Evolutionary conservation across 2,888 invertebrate species (phyloP), one percentile per base, ranked within the genome.

Genomic region (Ferrisia virgata): DNA sequence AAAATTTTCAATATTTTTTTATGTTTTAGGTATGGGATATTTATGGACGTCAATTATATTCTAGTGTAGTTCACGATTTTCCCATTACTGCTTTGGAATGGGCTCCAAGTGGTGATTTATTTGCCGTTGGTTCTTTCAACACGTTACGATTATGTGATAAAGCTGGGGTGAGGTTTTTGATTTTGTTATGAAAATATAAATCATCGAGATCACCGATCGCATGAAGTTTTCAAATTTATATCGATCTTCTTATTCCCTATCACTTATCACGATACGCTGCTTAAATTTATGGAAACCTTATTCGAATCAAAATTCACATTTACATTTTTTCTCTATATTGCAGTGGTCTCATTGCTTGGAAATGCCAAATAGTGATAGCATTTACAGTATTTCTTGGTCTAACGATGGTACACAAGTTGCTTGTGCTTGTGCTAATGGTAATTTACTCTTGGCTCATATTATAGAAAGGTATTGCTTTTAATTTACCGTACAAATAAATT

Each of bases 261-360:
- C n/a, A n/a, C n/a, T n/a, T n/a, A n/a, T n/a, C n/a, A n/a, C n/a
- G n/a, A n/a, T n/a, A n/a, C n/a, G n/a, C n/a, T n/a, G n/a, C n/a
- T n/a, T n/a, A n/a, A n/a, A n/a, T n/a, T n/a, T n/a, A n/a, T n/a
- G n/a, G n/a, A n/a, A n/a, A n/a, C n/a, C n/a, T n/a, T n/a, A n/a
- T n/a, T n/a, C n/a, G n/a, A n/a, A n/a, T n/a, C 76, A 33, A 31
- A 36, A 36, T 40, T 28, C 11, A 64, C 64, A 15, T 28, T 76
- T 2, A 5, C 13, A 43, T 58, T 36, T 84, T 85, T 25, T 81
- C 0, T 36, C 36, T 85, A 84, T 79, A 72, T 88, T 88, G 0
- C 87, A 98, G 96, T 99, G 98, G 98, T 95, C 97, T 0, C 94
- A 97, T 89, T 95, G 95, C 79, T 90, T 98, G 86, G 97, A 97